Evolutionary conservation across 2,113 vertebrate genomes (phyloP).

Genomic region (Gulo gulo): DNA sequence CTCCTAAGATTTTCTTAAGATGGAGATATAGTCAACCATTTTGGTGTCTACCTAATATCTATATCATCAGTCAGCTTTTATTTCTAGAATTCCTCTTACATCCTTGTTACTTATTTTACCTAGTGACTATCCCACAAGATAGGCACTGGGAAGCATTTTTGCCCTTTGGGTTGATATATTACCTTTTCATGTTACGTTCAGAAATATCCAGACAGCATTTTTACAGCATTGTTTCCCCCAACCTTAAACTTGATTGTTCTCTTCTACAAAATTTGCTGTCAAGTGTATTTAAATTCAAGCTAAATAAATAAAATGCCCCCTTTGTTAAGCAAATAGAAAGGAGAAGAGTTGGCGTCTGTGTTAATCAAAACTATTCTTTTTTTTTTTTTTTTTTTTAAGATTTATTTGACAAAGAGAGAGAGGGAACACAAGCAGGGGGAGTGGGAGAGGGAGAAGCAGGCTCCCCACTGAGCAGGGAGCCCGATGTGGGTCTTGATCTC

Average conservation of each 20-base stretch:
- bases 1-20: neutral
- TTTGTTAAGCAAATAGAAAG: neutral
- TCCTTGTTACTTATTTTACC: neutral
- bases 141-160: neutral
- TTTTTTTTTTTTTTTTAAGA: too few species aligned
- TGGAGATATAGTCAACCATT: neutral
- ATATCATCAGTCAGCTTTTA: neutral
- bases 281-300: neutral
- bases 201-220: neutral
- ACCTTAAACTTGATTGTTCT: neutral
- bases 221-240: neutral
- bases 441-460: too few species aligned
- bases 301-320: neutral
- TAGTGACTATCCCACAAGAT: neutral
- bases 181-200: neutral
- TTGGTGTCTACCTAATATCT: neutral
- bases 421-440: too few species aligned
- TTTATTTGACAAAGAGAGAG: too few species aligned
- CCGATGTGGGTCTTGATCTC: too few species aligned
- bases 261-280: conserved; percentile 12
- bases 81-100: neutral
- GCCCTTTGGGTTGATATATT: neutral
- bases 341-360: neutral
- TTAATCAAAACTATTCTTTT: neutral
- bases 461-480: too few species aligned